Evolutionary conservation across 2,113 vertebrate species (phyloP).

Genomic region (Eleginops maclovinus): DNA sequence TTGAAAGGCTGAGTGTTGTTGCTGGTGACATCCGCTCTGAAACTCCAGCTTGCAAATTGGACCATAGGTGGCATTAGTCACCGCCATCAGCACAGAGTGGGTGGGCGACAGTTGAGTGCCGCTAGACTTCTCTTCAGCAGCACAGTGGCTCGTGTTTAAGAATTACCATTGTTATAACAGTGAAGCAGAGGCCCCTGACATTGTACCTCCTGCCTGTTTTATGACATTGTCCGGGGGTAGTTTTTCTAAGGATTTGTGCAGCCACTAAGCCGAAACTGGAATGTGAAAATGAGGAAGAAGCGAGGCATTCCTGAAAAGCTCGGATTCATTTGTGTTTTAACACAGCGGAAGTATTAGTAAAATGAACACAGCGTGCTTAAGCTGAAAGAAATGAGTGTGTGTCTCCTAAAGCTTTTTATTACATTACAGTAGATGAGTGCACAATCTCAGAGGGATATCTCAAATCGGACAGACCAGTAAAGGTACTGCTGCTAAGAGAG

Average conservation of each 20-base stretch:
- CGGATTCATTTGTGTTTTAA: background rate
- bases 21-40: conserved; percentile 37
- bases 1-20: conserved; percentile 15
- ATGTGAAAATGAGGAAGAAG: background rate
- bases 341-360: conserved; percentile 13
- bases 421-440: conserved; percentile 12
- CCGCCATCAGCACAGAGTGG: conserved; percentile 54
- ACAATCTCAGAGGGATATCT: conserved; percentile 26
- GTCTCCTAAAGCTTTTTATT: conserved; percentile 25
- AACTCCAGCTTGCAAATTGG: conserved; percentile 63
- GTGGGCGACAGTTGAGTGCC: conserved; percentile 40
- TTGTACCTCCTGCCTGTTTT: conserved; percentile 8
- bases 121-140: conserved; percentile 38
- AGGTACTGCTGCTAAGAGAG: conserved; percentile 15
- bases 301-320: conserved; percentile 3
- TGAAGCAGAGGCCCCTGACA: conserved; percentile 1
- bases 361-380: conserved; percentile 1
- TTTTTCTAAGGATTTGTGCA: conserved; percentile 35
- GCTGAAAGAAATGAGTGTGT: conserved; percentile 7
- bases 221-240: background rate
- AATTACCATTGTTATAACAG: conserved; percentile 13
- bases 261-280: conserved; percentile 5
- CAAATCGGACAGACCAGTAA: conserved; percentile 43
- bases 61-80: conserved; percentile 79
- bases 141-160: conserved; percentile 30